phyloP scores from a whole-genome alignment of 2,888 invertebrate genomes.

The Acanthoscelides obtectus region DNA sequence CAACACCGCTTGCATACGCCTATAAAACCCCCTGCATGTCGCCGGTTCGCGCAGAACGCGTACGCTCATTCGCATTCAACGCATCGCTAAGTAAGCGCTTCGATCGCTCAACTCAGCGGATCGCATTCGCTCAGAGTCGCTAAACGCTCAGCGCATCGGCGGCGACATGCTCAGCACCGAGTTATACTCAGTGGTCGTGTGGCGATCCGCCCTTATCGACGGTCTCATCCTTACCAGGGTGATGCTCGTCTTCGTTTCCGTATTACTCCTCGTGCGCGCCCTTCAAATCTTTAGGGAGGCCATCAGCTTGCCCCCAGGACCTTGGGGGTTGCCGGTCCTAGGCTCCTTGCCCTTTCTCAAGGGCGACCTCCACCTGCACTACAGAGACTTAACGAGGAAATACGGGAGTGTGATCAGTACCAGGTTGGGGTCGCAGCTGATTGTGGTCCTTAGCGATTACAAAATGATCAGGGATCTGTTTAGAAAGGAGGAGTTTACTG shows the following conservation, averaged over 20 bases:
- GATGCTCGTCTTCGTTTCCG: constrained; percentile 52
- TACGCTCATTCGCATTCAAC: neutral
- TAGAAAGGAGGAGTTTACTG: constrained; percentile 81
- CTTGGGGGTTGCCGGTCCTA: constrained; percentile 80
- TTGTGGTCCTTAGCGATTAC: constrained; percentile 83
- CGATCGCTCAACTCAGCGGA: too few species aligned
- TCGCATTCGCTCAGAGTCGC: too few species aligned
- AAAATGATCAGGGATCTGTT: constrained; percentile 81
- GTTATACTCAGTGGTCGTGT: neutral
- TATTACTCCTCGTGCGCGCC: constrained; percentile 44
- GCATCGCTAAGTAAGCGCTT: too few species aligned
- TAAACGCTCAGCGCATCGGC: too few species aligned
- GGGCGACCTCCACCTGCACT: constrained; percentile 70
- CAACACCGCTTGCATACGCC: too few species aligned
- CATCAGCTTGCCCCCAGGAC: constrained; percentile 73
- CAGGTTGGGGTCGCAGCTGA: constrained; percentile 74
- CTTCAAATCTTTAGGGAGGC: constrained; percentile 42
- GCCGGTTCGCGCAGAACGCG: neutral
- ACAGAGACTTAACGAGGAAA: constrained; percentile 68
- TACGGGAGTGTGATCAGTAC: constrained; percentile 82
- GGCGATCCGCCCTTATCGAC: neutral
- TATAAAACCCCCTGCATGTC: neutral
- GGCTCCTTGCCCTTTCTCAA: constrained; percentile 81
- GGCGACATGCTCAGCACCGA: neutral
- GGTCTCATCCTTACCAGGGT: neutral